Evolutionary conservation across 2,888 invertebrate genomes (phyloP).

Genomic region (Arctia plantaginis): DNA sequence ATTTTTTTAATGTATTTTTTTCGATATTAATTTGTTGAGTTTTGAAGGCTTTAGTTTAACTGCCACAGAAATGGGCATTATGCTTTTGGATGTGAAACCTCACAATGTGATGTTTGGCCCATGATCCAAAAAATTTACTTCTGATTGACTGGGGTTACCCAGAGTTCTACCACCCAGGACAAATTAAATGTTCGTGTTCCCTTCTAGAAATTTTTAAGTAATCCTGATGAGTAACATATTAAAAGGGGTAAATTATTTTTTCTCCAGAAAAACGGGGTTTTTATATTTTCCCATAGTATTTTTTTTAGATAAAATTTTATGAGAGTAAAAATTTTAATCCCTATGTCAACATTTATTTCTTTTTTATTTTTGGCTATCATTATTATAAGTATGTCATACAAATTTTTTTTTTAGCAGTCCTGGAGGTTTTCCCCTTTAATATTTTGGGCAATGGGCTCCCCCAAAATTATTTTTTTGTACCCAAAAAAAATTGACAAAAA

Average conservation of each 20-base stretch:
- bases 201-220: slow-evolving; percentile 98
- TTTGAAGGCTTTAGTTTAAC: slow-evolving; percentile 99
- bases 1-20: slow-evolving; percentile 9
- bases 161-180: slow-evolving; percentile 99
- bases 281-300: neutral
- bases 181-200: slow-evolving; percentile 99
- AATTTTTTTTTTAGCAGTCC: neutral
- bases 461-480: too few relatives aligned
- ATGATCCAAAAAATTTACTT: slow-evolving; percentile 99
- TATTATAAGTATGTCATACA: neutral
- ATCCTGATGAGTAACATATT: slow-evolving; percentile 10
- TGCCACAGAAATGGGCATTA: slow-evolving; percentile 99
- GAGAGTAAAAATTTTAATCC: neutral
- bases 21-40: slow-evolving; percentile 98
- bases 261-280: neutral
- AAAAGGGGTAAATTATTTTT: neutral
- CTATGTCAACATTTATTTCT: neutral
- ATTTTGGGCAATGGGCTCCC: neutral
- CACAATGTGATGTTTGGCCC: slow-evolving; percentile 99
- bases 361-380: neutral
- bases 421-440: neutral
- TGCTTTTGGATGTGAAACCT: slow-evolving; percentile 99
- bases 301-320: neutral
- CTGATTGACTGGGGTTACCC: slow-evolving; percentile 99
- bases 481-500: too few relatives aligned